These are phyloP conservation scores for Agriopis aurantiaria DNA, from an alignment of 2,888 invertebrate species.

Conservation along the genomic window DNA sequence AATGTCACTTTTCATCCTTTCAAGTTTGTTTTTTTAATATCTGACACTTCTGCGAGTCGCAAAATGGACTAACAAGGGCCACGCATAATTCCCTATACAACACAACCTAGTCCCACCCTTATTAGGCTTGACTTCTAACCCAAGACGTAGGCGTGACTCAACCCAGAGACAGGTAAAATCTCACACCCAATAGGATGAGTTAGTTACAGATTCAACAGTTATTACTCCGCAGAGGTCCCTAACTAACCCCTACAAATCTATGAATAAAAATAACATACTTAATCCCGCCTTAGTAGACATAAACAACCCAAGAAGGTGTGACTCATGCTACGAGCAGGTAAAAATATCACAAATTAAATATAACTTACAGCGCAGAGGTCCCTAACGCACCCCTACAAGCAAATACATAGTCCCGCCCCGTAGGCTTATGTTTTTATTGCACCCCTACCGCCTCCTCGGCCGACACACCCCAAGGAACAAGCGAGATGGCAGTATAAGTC, in stretches of 20 bases:
- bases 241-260: not conserved
- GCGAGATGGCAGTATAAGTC: constrained; percentile 32
- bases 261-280: not conserved
- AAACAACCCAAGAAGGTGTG: constrained; percentile 5
- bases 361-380: constrained; percentile 14
- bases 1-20: too few species aligned
- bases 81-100: too few species aligned
- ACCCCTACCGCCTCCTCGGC: constrained; percentile 56
- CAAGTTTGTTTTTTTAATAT: too few species aligned
- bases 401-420: constrained; percentile 55
- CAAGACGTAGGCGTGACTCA: too few species aligned
- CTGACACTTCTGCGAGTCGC: too few species aligned
- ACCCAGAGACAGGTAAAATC: too few species aligned
- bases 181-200: too few species aligned
- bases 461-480: constrained; percentile 52
- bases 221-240: too few species aligned
- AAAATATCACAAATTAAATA: constrained; percentile 1
- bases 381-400: constrained; percentile 34
- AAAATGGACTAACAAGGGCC: too few species aligned
- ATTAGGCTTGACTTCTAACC: too few species aligned
- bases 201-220: too few species aligned
- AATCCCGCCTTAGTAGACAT: not conserved
- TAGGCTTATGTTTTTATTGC: constrained; percentile 78
- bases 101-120: too few species aligned
- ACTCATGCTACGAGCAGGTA: constrained; percentile 3